Evolutionary conservation across 2,797 vertebrate genomes (phyloP), one percentile per base, ranked within the genome.

Genomic region (Sparidentex hasta): DNA sequence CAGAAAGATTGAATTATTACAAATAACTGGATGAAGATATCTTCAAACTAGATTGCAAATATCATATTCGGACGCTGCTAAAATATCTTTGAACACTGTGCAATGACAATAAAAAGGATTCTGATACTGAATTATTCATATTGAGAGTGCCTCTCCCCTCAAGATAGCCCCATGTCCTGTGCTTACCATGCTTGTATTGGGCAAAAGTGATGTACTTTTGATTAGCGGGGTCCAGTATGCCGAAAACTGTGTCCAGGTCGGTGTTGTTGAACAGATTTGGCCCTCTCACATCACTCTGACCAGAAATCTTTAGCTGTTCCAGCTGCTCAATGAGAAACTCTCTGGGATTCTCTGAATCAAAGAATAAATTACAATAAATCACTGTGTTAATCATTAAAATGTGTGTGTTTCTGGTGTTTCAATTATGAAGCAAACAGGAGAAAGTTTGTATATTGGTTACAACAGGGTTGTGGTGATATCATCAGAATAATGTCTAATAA

Each of bases 101-200:
- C n/a, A n/a, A n/a, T n/a, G n/a, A n/a, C n/a, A n/a, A n/a, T n/a
- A n/a, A n/a, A n/a, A n/a, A n/a, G n/a, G n/a, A n/a, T n/a, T n/a
- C n/a, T n/a, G n/a, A n/a, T n/a, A n/a, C n/a, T n/a, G n/a, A n/a
- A n/a, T n/a, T n/a, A 27, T 16, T 48, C 12, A 3, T 17, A 44
- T 5, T 33, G 3, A 21, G 29, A 48, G 18, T 29, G 51, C 20
- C 33, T 11, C n/a, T 46, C 4, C 25, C 17, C n/a, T 33, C 2
- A 43, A n/a, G 16, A 51, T 25, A 25, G 3, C 20, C 8, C 17
- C 11, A 21, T 50, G 7, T 48, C 7, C 21, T 33, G 8, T 52
- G 21, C 89, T 89, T 78, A 95, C 95, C 95, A 0, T 94, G 90
- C 63, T 91, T 93, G 77, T 95, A 95, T 44, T 95, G 94, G 18